Evolutionary conservation across 2,888 invertebrate genomes (phyloP), one percentile per base, ranked within the genome.

Genomic region (Nomada ruficornis): DNA sequence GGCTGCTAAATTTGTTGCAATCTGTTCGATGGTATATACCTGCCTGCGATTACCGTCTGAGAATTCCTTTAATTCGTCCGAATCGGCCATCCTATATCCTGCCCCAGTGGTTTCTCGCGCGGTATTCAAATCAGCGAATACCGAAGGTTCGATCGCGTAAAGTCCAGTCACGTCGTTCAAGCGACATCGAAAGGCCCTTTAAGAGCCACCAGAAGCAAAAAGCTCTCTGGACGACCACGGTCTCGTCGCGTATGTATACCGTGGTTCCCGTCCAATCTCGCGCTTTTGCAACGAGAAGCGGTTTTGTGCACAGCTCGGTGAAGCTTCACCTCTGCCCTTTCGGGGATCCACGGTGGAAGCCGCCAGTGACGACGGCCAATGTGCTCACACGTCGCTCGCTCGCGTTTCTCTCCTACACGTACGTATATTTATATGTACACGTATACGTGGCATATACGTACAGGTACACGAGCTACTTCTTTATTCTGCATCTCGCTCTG

Each of bases 311-410:
- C 74, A 59, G 77, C 82, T 75, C 78, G 72, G 52, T 79, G 84
- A 75, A 86, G 74, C 76, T 78, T 88, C 86, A 88, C 88, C 88
- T 88, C 77, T 88, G 88, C 80, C 86, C 88, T 88, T 88, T 88
- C 84, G 86, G 77, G 80, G 85, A 85, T 85, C 80, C 80, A 78
- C 82, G 75, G 79, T 86, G 74, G 79, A 80, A 87, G 83, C 74
- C 80, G 83, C 68, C 81, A 64, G 77, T 69, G 84, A 83, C 78
- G 83, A 75, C 71, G 83, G 65, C 76, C 78, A 69, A 86, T 78
- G 87, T 83, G 80, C 54, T 83, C 74, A 62, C 85, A 75, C 81
- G 72, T 69, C 79, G 75, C 77, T 60, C 59, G 18, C 50, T 47
- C 60, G 77, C 76, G 84, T 79, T 77, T 82, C 79, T 84, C 78